Evolutionary conservation across 1,140 invertebrate genomes (phyloP), one percentile per base, ranked within the genome.

Genomic region (Cyrtorhinus lividipennis): DNA sequence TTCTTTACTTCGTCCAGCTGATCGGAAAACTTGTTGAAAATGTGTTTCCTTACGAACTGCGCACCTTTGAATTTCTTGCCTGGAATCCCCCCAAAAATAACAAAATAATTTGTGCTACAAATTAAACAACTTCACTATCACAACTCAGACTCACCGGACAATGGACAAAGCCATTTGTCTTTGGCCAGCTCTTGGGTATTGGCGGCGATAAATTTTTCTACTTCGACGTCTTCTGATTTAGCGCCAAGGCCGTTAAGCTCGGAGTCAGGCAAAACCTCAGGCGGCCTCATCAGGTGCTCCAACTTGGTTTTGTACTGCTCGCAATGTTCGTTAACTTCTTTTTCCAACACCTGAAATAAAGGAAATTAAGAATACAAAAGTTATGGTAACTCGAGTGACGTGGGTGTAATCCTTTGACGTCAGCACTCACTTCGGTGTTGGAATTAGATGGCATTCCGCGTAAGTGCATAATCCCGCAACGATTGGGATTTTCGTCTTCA

Each of bases 11-110:
- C 93, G 18, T 97, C 90, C 22, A 99, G 84, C 76, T 98, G 97
- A 68, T 99, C 96, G 0, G 74, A 83, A 72, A 99, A 95, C 71
- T 99, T 99, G 72, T 97, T 98, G 67, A 94, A 89, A 48, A 99
- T 96, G 72, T 99, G 96, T 73, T 99, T 99, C 27, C 92, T 84
- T 13, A 99, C 95, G 76, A 98, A 99, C 71, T 99, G 95, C 0
- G 96, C 94, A 0, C 95, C 96, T 74, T 98, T 99, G 74, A 99
- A 99, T 73, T 99, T 99, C 73, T 99, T 99, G 0, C 95, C 95
- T 64, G 20, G 5, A 53, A n/a, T n/a, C n/a, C n/a, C n/a, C n/a
- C n/a, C n/a, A n/a, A n/a, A n/a, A n/a, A n/a, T n/a, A n/a, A n/a
- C n/a, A 53, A 53, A 13, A 53, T 15, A 53, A 53, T 38, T 8